Percentiles rank a stretch among this genome's conserved stretches.
Evolutionary conservation across 2,888 invertebrate genomes (phyloP).

Genomic region (Ischnura elegans): DNA sequence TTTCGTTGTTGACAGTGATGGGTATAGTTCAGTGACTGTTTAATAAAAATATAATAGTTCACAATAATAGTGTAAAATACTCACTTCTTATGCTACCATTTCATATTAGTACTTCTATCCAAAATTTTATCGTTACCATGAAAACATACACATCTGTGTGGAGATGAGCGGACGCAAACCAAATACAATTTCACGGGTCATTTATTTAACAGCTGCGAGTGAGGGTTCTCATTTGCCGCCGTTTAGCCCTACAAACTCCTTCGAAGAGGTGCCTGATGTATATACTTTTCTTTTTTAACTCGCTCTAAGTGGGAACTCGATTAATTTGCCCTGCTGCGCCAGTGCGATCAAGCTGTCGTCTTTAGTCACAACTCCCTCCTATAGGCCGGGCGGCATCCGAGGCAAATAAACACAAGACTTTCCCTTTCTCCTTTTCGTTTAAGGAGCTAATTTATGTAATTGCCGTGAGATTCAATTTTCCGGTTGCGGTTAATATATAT

Average conservation of each 20-base stretch:
- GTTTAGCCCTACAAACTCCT: neutral
- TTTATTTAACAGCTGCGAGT: too few relatives aligned
- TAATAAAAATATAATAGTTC: too few relatives aligned
- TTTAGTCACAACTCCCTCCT: neutral
- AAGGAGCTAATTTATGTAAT: constrained; percentile 20
- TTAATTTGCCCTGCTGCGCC: neutral
- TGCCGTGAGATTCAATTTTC: constrained; percentile 20
- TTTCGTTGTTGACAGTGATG: too few relatives aligned
- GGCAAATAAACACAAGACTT: neutral
- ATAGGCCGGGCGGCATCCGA: neutral
- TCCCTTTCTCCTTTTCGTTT: neutral
- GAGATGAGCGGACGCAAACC: too few relatives aligned
- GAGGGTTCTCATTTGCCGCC: neutral
- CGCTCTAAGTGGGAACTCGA: neutral
- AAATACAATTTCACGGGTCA: too few relatives aligned
- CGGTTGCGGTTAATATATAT: neutral
- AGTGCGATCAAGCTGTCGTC: neutral
- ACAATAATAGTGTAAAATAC: too few relatives aligned
- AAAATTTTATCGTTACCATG: too few relatives aligned
- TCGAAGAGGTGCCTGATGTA: neutral
- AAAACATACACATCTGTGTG: too few relatives aligned
- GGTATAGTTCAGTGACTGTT: too few relatives aligned
- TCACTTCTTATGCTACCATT: too few relatives aligned
- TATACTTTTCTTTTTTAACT: neutral
- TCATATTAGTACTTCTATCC: too few relatives aligned